These are phyloP conservation scores for Bergia puertoricense DNA, from an alignment of 92 coral and sea anemone genomes.

Conservation along the genomic window DNA sequence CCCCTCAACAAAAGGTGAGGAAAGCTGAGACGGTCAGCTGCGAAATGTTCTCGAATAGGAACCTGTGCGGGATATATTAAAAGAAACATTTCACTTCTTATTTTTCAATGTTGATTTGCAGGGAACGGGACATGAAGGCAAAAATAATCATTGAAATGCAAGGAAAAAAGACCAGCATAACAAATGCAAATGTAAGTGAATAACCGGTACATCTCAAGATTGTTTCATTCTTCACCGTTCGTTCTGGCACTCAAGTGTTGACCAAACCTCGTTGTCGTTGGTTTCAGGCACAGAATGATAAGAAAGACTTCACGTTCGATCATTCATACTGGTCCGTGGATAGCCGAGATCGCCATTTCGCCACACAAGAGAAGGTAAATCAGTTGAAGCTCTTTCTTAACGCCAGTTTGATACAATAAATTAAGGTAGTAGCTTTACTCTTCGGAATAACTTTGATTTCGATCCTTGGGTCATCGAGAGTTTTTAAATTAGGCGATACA, in stretches of 20 bases:
- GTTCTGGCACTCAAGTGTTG: neutral
- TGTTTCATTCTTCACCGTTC: constrained; percentile 12
- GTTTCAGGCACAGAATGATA: constrained; percentile 58
- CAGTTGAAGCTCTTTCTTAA: constrained; percentile 11
- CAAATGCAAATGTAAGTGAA: constrained; percentile 73
- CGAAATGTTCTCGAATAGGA: neutral
- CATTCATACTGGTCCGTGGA: constrained; percentile 97
- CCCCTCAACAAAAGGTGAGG: constrained; percentile 94
- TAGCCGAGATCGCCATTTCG: constrained; percentile 91
- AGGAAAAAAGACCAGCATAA: constrained; percentile 87
- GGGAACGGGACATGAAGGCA: constrained; percentile 96
- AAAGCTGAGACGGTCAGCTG: constrained; percentile 37
- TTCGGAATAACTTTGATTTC: constrained; percentile 9
- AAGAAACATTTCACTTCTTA: neutral
- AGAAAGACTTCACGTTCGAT: constrained; percentile 92
- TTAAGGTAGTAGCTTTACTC: neutral
- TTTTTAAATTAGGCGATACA: constrained; percentile 5
- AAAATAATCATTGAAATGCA: constrained; percentile 95
- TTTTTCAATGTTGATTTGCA: constrained; percentile 34
- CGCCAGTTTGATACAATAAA: neutral
- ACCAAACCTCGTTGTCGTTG: neutral
- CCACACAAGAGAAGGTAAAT: constrained; percentile 92
- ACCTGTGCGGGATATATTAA: constrained; percentile 7
- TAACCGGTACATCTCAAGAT: neutral
- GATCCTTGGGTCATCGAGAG: neutral